These are phyloP conservation scores for Copsychus sechellarum DNA, from an alignment of 2,113 vertebrate species.

Conservation along the genomic window DNA sequence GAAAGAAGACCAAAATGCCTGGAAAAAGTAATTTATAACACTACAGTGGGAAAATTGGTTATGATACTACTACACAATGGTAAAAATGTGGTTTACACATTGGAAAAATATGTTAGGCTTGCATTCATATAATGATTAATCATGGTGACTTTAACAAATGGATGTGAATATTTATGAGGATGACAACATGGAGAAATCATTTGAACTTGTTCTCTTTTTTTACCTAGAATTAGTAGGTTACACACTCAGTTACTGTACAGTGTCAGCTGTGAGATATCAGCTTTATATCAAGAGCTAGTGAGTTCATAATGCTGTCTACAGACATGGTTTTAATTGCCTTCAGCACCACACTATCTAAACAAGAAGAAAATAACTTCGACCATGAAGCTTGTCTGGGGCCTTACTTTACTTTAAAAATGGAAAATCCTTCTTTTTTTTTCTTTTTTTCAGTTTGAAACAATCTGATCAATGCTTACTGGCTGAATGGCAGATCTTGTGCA, in stretches of 20 bases:
- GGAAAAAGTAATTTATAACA: background rate
- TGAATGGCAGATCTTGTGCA: background rate
- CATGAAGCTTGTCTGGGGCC: background rate
- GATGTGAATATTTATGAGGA: background rate
- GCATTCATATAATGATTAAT: background rate
- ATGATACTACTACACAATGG: too few relatives aligned
- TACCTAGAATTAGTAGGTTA: background rate
- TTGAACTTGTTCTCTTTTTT: background rate
- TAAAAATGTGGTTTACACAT: background rate
- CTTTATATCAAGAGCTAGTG: background rate
- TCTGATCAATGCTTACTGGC: background rate
- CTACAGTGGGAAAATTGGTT: too few relatives aligned
- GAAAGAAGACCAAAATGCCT: background rate
- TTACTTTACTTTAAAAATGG: background rate
- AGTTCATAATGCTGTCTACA: background rate
- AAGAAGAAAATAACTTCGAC: background rate
- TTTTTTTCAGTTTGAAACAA: background rate
- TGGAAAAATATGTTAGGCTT: background rate
- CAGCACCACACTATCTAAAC: background rate
- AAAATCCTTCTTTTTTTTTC: background rate
- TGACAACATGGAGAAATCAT: background rate
- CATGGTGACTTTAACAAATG: background rate
- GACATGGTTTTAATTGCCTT: background rate
- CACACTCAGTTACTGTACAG: background rate
- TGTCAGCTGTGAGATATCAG: background rate